Base-by-base conservation (phyloP, 2,797 vertebrate genomes). In the Tokudaia tokunoshimensis region DNA sequence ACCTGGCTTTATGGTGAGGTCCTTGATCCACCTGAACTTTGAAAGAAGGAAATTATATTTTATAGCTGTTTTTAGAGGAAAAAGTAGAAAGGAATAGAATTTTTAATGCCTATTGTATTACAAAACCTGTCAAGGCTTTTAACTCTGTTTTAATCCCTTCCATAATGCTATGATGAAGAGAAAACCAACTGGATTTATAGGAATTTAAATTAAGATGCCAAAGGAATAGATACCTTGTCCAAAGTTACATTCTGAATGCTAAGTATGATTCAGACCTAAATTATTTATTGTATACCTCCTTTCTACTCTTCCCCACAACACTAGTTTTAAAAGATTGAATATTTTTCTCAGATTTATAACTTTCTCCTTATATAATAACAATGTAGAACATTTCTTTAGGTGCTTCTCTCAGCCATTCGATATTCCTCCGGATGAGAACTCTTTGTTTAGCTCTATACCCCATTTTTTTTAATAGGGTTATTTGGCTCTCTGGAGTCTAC, bases 311-410 rank as follows among this genome's bases (percentile, higher is more conserved):
- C 78, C 12, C 44, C 6, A 93, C 9, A 57, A 17, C 78, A 29
- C 92, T 86, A 44, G 6, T 84, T 95, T 87, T 76, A 80, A 90
- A 94, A 87, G 79, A 9, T 70, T 70, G 44, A 5, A 55, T 70
- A 24, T 41, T 47, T 50, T n/a, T n/a, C n/a, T n/a, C n/a, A n/a
- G n/a, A n/a, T n/a, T n/a, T n/a, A n/a, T n/a, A n/a, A n/a, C n/a
- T n/a, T n/a, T n/a, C n/a, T n/a, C n/a, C n/a, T n/a, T n/a, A n/a
- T n/a, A n/a, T n/a, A n/a, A n/a, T n/a, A n/a, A n/a, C n/a, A n/a
- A n/a, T n/a, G n/a, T n/a, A n/a, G n/a, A 41, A 41, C 41, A 41
- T 41, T 3, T 41, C 41, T 41, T 41, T 41, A 41, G 41, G 41
- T 41, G 41, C 41, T 41, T 41, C 41, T 41, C 41, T 41, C 41